These are phyloP conservation scores for Calameuta pallipes DNA, from an alignment of 2,888 invertebrate species.

Conservation along the genomic window DNA sequence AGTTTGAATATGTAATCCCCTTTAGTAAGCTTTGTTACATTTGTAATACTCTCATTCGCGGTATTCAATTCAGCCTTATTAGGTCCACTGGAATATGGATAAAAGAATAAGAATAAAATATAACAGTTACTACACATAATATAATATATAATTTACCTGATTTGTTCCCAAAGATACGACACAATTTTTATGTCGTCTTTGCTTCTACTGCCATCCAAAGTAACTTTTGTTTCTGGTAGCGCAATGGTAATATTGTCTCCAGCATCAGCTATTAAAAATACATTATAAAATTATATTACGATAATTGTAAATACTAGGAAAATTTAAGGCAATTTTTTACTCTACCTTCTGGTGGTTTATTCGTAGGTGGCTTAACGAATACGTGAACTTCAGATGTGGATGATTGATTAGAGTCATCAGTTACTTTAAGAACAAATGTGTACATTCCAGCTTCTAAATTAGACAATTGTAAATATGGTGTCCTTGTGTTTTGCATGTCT, in stretches of 20 bases:
- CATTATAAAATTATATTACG: conserved; percentile 7
- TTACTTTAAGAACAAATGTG: conserved; percentile 92
- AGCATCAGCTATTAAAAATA: conserved; percentile 67
- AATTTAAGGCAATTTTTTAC: conserved; percentile 65
- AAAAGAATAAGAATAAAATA: conserved; percentile 10
- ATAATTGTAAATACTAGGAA: background rate
- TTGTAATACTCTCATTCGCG: conserved; percentile 76
- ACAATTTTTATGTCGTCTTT: conserved; percentile 87
- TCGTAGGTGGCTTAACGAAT: conserved; percentile 91
- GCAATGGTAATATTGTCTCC: conserved; percentile 76
- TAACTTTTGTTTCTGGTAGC: conserved; percentile 84
- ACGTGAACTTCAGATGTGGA: conserved; percentile 91
- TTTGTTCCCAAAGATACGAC: conserved; percentile 86
- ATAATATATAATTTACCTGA: conserved; percentile 67
- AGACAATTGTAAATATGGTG: conserved; percentile 87
- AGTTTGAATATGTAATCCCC: conserved; percentile 86
- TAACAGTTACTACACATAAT: background rate
- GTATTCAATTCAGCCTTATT: conserved; percentile 65
- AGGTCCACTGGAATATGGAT: conserved; percentile 67
- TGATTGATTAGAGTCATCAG: conserved; percentile 89
- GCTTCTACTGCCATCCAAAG: conserved; percentile 84
- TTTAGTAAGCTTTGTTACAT: conserved; percentile 84
- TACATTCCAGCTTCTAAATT: conserved; percentile 95
- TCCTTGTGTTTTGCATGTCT: conserved; percentile 95
- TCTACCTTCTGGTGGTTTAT: conserved; percentile 82